Conservation (phyloP, 2,888 invertebrate species). For the Tetheella fluctuosa region DNA sequence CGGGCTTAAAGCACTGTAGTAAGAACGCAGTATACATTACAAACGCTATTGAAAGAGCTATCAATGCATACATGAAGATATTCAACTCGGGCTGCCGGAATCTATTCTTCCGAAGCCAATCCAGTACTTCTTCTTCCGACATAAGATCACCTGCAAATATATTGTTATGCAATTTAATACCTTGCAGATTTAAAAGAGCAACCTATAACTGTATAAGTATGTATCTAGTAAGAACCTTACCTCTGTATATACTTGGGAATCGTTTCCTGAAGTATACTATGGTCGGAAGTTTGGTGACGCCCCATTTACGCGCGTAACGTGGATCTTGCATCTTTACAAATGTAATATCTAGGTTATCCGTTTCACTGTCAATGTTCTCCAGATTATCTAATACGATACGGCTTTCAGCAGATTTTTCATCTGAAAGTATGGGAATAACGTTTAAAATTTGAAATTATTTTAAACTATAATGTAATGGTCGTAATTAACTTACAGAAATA, state of each 20-base stretch:
- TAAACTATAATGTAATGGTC: neutral
- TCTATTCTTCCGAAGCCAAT: constrained; percentile 96
- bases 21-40: constrained; percentile 95
- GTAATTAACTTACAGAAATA: constrained; percentile 93
- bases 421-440: constrained; percentile 71
- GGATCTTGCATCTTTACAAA: constrained; percentile 97
- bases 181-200: neutral
- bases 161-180: constrained; percentile 20
- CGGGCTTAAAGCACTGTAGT: constrained; percentile 93
- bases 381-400: constrained; percentile 92
- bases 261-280: constrained; percentile 95
- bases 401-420: constrained; percentile 93
- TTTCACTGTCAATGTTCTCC: constrained; percentile 97
- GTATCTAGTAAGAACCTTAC: constrained; percentile 68
- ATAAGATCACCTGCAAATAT: constrained; percentile 89
- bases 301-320: constrained; percentile 96
- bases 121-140: constrained; percentile 93
- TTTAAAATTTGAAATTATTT: neutral
- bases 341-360: constrained; percentile 96
- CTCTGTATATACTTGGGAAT: constrained; percentile 96
- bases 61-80: constrained; percentile 96
- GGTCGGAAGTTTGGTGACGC: constrained; percentile 94
- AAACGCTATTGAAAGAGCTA: constrained; percentile 93
- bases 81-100: constrained; percentile 96
- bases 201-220: neutral